Evolutionary conservation across 2,888 invertebrate genomes (phyloP).

Genomic region (Andricus quercusramuli): DNA sequence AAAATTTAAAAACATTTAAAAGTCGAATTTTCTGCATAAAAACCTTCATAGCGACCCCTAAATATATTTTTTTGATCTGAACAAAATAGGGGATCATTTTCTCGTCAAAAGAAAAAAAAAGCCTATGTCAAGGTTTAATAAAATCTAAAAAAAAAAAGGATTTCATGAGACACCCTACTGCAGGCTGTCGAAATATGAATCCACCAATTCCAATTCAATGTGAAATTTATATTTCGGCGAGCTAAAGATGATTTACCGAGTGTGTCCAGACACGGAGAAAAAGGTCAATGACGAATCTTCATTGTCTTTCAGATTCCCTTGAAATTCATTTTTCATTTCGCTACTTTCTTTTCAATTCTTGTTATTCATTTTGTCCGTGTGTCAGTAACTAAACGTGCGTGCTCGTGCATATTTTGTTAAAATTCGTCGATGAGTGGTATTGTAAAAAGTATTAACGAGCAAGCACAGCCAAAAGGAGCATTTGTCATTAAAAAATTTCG

Average conservation of each 20-base stretch:
- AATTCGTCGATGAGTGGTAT: conserved; percentile 43
- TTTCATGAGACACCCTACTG: neutral
- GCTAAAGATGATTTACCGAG: neutral
- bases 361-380: conserved; percentile 32
- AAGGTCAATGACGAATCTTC: neutral
- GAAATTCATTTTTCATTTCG: too few relatives aligned
- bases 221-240: neutral
- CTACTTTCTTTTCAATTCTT: neutral
- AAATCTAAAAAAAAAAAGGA: too few relatives aligned
- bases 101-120: too few relatives aligned
- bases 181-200: neutral
- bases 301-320: neutral
- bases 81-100: too few relatives aligned
- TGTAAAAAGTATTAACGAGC: conserved; percentile 42
- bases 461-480: conserved; percentile 40
- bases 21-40: too few relatives aligned
- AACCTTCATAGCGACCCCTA: too few relatives aligned
- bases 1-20: too few relatives aligned
- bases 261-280: conserved; percentile 13
- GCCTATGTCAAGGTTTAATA: too few relatives aligned
- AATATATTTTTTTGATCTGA: too few relatives aligned
- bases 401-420: conserved; percentile 53
- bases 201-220: neutral
- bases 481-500: conserved; percentile 4
- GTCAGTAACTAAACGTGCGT: conserved; percentile 52